Percentiles rank a stretch among this genome's conserved stretches.
Evolutionary conservation across 2,113 vertebrate species (phyloP).

Genomic region (Ornithorhynchus anatinus): DNA sequence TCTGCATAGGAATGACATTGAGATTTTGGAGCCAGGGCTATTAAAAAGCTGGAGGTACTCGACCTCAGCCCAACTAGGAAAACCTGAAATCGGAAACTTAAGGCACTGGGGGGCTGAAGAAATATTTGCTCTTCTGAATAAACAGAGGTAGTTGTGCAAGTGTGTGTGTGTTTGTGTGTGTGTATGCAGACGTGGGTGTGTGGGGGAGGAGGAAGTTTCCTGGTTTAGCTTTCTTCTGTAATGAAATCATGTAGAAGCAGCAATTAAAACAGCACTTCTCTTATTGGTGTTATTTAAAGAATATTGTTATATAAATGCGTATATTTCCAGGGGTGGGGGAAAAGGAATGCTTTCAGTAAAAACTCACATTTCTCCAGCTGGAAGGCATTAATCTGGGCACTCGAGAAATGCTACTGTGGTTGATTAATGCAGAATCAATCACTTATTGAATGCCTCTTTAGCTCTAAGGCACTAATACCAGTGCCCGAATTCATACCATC

Average conservation of each 20-base stretch:
- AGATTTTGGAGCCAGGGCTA: no score
- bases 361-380: slow-evolving; percentile 57
- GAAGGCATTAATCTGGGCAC: no score
- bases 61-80: not conserved
- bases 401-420: no score
- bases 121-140: not conserved
- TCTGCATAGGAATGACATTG: no score
- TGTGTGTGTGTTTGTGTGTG: not conserved
- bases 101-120: not conserved
- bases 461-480: not conserved
- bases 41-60: not conserved
- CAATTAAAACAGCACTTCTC: slow-evolving; percentile 66
- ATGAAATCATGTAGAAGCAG: slow-evolving; percentile 58
- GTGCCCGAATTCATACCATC: not conserved
- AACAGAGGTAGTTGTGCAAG: slow-evolving; percentile 10
- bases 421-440: no score
- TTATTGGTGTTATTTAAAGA: slow-evolving; percentile 62
- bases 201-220: not conserved
- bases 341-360: slow-evolving; percentile 55
- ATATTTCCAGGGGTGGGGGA: slow-evolving; percentile 39
- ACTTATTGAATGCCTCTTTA: not conserved
- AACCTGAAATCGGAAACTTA: not conserved
- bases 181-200: not conserved
- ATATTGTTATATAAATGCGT: slow-evolving; percentile 55
- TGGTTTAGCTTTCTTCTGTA: slow-evolving; percentile 45